Percentiles rank a stretch among this genome's conserved stretches.
phyloP scores from a whole-genome alignment of 2,888 invertebrate species.

The Acholoe squamosa region DNA sequence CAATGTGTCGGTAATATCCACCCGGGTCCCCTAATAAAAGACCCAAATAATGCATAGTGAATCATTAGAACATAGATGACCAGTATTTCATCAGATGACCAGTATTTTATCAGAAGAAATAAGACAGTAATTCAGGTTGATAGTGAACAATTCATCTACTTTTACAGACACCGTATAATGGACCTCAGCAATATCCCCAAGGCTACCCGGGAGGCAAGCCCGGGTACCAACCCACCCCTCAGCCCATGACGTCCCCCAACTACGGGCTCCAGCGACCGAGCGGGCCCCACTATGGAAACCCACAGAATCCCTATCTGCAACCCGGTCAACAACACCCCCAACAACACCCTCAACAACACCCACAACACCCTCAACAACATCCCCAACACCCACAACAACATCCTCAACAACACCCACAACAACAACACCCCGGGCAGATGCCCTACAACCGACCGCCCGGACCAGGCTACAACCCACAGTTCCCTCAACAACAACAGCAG shows the following conservation, averaged over 20 bases:
- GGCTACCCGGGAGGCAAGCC: conserved; percentile 78
- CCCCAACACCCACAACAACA: conserved; percentile 66
- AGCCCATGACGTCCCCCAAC: conserved; percentile 75
- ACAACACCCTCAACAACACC: conserved; percentile 45
- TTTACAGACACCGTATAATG: conserved; percentile 51
- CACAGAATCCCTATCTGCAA: conserved; percentile 77
- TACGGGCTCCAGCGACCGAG: conserved; percentile 76
- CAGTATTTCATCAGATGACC: no score
- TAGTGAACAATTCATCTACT: not conserved
- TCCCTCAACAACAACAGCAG: conserved; percentile 73
- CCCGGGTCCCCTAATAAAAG: no score
- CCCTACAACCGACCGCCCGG: conserved; percentile 64
- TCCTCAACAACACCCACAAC: conserved; percentile 69
- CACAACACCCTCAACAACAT: conserved; percentile 68
- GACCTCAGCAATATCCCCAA: conserved; percentile 81
- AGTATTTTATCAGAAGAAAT: no score
- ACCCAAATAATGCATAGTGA: no score
- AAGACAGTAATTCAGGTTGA: no score
- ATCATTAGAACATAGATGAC: no score
- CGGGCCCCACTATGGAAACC: conserved; percentile 77
- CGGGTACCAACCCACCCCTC: conserved; percentile 79
- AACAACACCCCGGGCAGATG: conserved; percentile 61
- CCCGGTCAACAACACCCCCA: conserved; percentile 67
- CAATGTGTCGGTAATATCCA: no score
- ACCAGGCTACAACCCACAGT: conserved; percentile 68